phyloP scores from a whole-genome alignment of 2,113 vertebrate species.

The Pseudorasbora parva region DNA sequence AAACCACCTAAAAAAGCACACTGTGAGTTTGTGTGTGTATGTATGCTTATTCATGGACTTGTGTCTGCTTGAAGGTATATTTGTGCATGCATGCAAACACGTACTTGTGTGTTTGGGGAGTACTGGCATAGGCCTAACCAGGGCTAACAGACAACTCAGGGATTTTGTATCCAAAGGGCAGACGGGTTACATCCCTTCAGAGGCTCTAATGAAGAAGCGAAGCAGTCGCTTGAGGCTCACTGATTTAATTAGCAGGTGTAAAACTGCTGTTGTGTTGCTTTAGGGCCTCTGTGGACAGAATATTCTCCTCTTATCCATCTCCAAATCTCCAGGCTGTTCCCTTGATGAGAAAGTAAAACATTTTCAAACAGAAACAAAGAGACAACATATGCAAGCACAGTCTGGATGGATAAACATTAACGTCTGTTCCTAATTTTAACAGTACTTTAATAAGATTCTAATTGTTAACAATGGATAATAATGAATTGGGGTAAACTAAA shows the following conservation, averaged over 20 bases:
- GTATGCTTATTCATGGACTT: slow-evolving; percentile 13
- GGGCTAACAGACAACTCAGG: slow-evolving; percentile 28
- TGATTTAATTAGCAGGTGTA: slow-evolving; percentile 43
- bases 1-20: slow-evolving; percentile 72
- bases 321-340: slow-evolving; percentile 43
- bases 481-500: not conserved
- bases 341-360: not conserved
- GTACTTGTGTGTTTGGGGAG: not conserved
- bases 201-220: slow-evolving; percentile 32
- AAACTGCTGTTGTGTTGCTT: slow-evolving; percentile 48
- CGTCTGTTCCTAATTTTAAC: slow-evolving; percentile 1
- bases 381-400: not conserved
- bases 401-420: slow-evolving; percentile 25
- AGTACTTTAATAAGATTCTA: not conserved
- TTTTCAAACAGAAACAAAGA: slow-evolving; percentile 24
- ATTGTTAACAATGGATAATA: not conserved
- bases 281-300: not conserved
- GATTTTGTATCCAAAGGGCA: slow-evolving; percentile 28
- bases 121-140: not conserved
- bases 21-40: slow-evolving; percentile 63
- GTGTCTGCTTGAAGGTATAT: slow-evolving; percentile 4
- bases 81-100: slow-evolving; percentile 16
- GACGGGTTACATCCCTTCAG: slow-evolving; percentile 19
- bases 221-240: slow-evolving; percentile 30
- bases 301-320: slow-evolving; percentile 32